phyloP scores from a whole-genome alignment of 2,797 vertebrate species.

The Enteromius fasciolatus region DNA sequence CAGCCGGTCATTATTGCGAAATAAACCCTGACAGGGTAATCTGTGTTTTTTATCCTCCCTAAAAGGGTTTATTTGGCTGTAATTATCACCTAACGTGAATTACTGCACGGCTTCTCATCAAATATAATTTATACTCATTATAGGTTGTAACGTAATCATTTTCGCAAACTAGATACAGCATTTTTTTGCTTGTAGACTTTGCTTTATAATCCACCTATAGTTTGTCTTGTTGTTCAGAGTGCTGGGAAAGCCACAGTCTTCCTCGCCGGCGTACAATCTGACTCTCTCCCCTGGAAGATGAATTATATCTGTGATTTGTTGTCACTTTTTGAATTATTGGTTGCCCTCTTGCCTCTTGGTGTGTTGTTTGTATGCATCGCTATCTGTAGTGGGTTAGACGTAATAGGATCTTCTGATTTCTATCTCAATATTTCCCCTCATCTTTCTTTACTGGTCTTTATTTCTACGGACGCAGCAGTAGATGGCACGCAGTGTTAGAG shows the following conservation, averaged over 20 bases:
- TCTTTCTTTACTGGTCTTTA: conserved; percentile 41
- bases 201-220: not conserved
- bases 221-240: not conserved
- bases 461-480: conserved; percentile 8
- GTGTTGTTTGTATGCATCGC: conserved; percentile 49
- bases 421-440: conserved; percentile 35
- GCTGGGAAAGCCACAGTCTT: not conserved
- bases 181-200: conserved; percentile 8
- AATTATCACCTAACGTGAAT: not conserved
- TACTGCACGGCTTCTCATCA: not conserved
- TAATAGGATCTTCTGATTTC: conserved; percentile 45
- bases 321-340: conserved; percentile 39
- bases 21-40: not conserved
- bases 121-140: not conserved
- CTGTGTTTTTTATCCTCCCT: not conserved
- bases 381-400: conserved; percentile 42
- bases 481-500: conserved; percentile 14
- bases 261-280: not conserved
- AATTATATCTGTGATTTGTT: conserved; percentile 37
- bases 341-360: conserved; percentile 28
- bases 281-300: conserved; percentile 6
- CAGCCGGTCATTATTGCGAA: not conserved
- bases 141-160: conserved; percentile 1
- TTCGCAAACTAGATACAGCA: conserved; percentile 10
- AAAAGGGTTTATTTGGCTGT: not conserved